A percentile compares a stretch with the other conserved stretches of the same genome.
Conservation (phyloP, 2,888 invertebrate species). For the Dorcus hopei region DNA sequence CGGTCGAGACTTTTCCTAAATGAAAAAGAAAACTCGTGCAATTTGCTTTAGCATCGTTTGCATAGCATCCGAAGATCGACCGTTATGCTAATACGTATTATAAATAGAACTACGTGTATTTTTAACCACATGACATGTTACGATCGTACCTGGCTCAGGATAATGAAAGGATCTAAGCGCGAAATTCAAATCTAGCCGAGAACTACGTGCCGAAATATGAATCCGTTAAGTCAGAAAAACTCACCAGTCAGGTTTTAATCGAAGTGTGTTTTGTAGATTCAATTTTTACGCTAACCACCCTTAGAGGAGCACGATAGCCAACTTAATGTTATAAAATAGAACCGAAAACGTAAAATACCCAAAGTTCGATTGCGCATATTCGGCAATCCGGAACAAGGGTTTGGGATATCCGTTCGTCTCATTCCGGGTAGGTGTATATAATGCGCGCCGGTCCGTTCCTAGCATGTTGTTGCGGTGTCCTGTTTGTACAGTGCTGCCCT, state of each 20-base stretch:
- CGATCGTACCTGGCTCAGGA: too few relatives aligned
- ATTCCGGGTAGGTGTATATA: constrained; percentile 18
- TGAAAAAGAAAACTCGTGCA: neutral
- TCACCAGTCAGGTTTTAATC: constrained; percentile 30
- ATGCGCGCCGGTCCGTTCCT: constrained; percentile 26
- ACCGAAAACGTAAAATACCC: constrained; percentile 47
- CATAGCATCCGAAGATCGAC: neutral
- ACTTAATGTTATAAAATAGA: constrained; percentile 50
- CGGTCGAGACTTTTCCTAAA: neutral
- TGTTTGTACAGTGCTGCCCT: constrained; percentile 35
- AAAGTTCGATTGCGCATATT: constrained; percentile 43
- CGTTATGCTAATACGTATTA: neutral
- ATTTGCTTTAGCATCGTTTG: neutral
- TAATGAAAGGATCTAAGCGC: constrained; percentile 3
- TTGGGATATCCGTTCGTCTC: constrained; percentile 26
- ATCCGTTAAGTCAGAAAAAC: constrained; percentile 23
- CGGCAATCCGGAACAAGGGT: constrained; percentile 22
- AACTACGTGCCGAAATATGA: neutral
- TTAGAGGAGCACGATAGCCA: constrained; percentile 50
- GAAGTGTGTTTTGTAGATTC: constrained; percentile 33
- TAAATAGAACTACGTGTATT: neutral
- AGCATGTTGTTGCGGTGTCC: constrained; percentile 27
- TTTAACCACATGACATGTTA: too few relatives aligned
- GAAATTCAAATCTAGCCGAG: constrained; percentile 9
- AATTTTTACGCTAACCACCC: constrained; percentile 46